Evolutionary conservation across 2,797 vertebrate genomes (phyloP).

Genomic region (Distichodus sexfasciatus): DNA sequence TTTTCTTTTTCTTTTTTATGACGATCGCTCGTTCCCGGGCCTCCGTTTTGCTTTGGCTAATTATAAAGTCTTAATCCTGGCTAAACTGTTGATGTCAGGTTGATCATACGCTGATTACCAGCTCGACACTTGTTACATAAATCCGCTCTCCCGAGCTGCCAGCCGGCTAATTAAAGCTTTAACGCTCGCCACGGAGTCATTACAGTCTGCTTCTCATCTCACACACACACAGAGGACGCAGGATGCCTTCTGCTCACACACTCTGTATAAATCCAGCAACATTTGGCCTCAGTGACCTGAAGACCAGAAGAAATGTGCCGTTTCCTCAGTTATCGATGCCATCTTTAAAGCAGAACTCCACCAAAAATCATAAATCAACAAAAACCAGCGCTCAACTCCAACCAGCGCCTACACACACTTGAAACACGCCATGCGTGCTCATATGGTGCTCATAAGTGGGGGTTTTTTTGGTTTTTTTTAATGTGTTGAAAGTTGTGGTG

Average conservation of each 20-base stretch:
- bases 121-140: constrained; percentile 59
- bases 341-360: too few species aligned
- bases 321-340: too few species aligned
- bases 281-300: too few species aligned
- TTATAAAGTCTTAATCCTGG: constrained; percentile 57
- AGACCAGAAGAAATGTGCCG: too few species aligned
- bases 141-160: constrained; percentile 53
- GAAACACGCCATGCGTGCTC: too few species aligned
- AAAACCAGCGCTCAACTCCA: too few species aligned
- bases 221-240: neutral
- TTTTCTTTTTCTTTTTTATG: neutral
- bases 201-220: constrained; percentile 1
- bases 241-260: neutral
- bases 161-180: constrained; percentile 61
- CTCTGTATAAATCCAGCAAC: neutral
- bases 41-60: constrained; percentile 58
- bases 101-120: constrained; percentile 63
- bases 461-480: too few species aligned
- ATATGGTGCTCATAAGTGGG: too few species aligned
- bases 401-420: too few species aligned
- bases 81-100: constrained; percentile 58
- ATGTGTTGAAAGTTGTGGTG: too few species aligned
- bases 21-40: constrained; percentile 51
- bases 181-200: constrained; percentile 1
- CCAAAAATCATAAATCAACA: too few species aligned